Percentiles rank a stretch among this genome's conserved stretches.
These are phyloP conservation scores for Acanthaster planci DNA, from an alignment of 35 echinoderm and acorn worm genomes.

Conservation along the genomic window DNA sequence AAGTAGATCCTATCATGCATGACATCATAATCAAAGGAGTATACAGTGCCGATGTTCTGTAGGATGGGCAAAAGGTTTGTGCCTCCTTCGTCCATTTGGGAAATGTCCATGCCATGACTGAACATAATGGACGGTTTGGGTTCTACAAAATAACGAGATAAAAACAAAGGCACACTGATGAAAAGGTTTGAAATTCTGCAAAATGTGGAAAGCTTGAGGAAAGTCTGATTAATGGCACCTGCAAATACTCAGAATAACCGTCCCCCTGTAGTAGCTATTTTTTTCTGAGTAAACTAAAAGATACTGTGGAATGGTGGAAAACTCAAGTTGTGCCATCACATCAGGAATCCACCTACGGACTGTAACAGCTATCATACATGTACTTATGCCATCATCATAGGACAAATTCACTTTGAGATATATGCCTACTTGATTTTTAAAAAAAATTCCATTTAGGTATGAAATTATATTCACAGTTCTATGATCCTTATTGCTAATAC, in stretches of 20 bases:
- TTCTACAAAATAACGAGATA: neutral
- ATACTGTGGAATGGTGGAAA: no score
- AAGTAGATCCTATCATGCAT: conserved; percentile 50
- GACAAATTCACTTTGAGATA: no score
- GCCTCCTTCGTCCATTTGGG: conserved; percentile 50
- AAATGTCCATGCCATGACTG: conserved; percentile 71
- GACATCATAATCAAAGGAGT: conserved; percentile 66
- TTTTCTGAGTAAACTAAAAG: no score
- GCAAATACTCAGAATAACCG: neutral
- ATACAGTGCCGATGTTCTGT: conserved; percentile 46
- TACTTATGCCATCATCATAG: no score
- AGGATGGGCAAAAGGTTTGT: conserved; percentile 14
- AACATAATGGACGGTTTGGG: conserved; percentile 57
- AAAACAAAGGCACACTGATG: neutral
- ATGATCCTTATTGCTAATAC: no score
- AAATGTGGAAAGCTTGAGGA: neutral
- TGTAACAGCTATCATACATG: no score
- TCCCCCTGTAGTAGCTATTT: no score
- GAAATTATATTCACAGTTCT: no score
- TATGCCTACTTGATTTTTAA: no score
- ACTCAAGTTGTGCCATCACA: no score
- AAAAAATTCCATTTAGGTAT: no score
- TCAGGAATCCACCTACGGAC: no score
- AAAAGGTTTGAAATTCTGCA: neutral
- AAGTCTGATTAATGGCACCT: neutral